Evolutionary conservation across 2,113 vertebrate species (phyloP).

Genomic region (Clarias magur): DNA sequence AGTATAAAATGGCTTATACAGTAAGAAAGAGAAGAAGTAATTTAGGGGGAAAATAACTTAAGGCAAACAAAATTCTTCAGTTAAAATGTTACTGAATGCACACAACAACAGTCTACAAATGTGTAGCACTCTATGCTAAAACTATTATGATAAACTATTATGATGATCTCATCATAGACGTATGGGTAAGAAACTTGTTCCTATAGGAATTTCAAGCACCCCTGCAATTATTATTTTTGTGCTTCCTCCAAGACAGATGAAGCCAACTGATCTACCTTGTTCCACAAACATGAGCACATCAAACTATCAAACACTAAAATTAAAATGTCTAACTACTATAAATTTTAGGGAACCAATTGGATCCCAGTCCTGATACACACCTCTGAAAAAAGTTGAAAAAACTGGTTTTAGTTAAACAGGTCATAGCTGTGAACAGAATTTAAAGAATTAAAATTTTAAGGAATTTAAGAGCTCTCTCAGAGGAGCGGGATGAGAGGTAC

Average conservation of each 20-base stretch:
- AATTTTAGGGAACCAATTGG: neutral
- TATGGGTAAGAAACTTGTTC: no score
- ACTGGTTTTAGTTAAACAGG: neutral
- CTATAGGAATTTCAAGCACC: no score
- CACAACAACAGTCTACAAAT: neutral
- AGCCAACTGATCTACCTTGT: neutral
- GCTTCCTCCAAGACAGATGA: neutral
- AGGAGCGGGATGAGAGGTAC: no score
- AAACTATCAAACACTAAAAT: neutral
- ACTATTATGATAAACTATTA: no score
- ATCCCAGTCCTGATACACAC: neutral
- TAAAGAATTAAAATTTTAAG: no score
- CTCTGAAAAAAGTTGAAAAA: neutral
- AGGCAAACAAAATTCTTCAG: neutral
- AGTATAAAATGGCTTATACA: neutral
- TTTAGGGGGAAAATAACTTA: neutral
- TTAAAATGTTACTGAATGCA: neutral
- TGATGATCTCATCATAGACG: no score
- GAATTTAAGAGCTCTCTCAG: no score
- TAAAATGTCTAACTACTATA: neutral
- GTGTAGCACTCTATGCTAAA: neutral
- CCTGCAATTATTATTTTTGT: no score
- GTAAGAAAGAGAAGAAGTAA: neutral
- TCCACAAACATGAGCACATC: neutral
- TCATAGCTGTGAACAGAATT: neutral